Conservation (phyloP, 2,113 vertebrate genomes). For the Emberiza fucata region DNA sequence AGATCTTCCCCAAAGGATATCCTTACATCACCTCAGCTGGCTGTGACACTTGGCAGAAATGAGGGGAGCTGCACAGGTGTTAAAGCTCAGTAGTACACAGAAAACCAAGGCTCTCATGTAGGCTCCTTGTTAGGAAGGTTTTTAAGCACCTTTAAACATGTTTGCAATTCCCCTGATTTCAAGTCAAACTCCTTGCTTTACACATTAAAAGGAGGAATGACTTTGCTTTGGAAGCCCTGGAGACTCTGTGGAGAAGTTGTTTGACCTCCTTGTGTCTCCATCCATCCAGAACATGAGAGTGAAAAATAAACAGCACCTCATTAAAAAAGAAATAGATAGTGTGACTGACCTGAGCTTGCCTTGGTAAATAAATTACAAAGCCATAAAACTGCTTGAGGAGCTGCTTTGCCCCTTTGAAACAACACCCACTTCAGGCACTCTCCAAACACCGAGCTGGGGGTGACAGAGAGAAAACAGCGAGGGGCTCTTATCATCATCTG, state of each 20-base stretch:
- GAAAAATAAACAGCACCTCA: slow-evolving; percentile 52
- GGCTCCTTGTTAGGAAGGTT: background rate
- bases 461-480: background rate
- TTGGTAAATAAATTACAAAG: slow-evolving; percentile 63
- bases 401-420: slow-evolving; percentile 23
- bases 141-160: background rate
- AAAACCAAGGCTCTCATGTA: background rate
- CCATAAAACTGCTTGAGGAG: slow-evolving; percentile 20
- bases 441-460: background rate
- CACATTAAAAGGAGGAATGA: background rate
- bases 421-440: background rate
- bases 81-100: background rate
- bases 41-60: background rate
- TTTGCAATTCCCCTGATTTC: background rate
- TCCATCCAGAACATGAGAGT: slow-evolving; percentile 37
- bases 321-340: slow-evolving; percentile 51
- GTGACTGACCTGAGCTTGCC: slow-evolving; percentile 45
- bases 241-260: background rate
- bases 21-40: background rate
- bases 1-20: background rate
- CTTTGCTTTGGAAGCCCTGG: background rate
- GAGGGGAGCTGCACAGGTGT: background rate
- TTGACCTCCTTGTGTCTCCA: slow-evolving; percentile 42
- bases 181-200: background rate
- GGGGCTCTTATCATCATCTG: background rate